These are phyloP conservation scores for Alexandromys fortis DNA, from an alignment of 2,113 vertebrate genomes.

Conservation along the genomic window DNA sequence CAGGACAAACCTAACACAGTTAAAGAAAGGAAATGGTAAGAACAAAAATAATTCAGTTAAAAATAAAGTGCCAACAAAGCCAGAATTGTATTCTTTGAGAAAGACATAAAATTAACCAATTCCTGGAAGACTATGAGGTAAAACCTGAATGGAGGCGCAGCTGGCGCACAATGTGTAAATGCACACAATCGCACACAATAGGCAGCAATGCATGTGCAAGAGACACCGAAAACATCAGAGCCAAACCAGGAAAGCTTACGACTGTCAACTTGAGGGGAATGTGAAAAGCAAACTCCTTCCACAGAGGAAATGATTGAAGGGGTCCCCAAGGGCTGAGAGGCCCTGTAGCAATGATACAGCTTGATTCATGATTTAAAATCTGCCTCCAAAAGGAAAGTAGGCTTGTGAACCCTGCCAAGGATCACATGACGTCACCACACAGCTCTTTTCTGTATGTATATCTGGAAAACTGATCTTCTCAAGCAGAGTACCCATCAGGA, in stretches of 20 bases:
- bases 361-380: background rate
- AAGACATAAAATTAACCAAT: background rate
- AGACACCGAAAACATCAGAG: background rate
- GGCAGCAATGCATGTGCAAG: accelerated
- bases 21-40: background rate
- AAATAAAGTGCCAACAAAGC: background rate
- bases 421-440: background rate
- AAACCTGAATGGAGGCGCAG: background rate
- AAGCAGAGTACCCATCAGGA: background rate
- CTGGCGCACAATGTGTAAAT: background rate
- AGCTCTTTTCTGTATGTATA: background rate
- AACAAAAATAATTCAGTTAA: background rate
- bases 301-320: background rate
- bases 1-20: background rate
- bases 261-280: background rate
- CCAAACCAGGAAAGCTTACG: background rate
- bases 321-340: no score
- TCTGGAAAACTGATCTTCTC: no score
- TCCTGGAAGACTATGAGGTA: background rate
- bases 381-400: background rate
- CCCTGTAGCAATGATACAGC: background rate
- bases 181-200: background rate
- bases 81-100: background rate
- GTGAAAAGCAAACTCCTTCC: background rate
- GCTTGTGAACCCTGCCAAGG: background rate